These are phyloP conservation scores for Onchidella celtica DNA, from an alignment of 2,888 invertebrate genomes.

Conservation along the genomic window DNA sequence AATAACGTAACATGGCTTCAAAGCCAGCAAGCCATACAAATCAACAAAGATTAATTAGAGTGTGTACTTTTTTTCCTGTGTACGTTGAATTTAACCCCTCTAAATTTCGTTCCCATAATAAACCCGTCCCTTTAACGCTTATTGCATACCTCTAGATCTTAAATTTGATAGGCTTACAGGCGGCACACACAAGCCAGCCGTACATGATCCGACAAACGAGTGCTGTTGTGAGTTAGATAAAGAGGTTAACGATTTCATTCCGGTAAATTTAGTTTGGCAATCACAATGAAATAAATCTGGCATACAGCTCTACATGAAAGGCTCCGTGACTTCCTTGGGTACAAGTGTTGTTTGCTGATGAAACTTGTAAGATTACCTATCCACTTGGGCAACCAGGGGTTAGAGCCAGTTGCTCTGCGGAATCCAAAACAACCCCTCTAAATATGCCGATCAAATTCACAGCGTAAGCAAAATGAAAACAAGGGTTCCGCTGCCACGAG, in stretches of 20 bases:
- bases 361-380: background rate
- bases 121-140: too few relatives aligned
- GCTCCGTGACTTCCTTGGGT: background rate
- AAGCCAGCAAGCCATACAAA: too few relatives aligned
- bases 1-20: too few relatives aligned
- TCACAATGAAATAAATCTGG: background rate
- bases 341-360: background rate
- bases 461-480: slow-evolving; percentile 11
- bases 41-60: too few relatives aligned
- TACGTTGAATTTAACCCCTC: too few relatives aligned
- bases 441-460: slow-evolving; percentile 12
- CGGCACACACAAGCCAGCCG: too few relatives aligned
- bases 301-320: slow-evolving; percentile 10
- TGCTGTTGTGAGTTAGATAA: too few relatives aligned
- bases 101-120: too few relatives aligned
- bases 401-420: background rate
- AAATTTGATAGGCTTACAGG: too few relatives aligned
- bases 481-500: background rate
- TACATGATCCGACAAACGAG: too few relatives aligned
- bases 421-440: background rate
- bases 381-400: background rate
- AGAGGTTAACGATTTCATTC: background rate
- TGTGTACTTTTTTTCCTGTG: too few relatives aligned
- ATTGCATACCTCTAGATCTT: too few relatives aligned
- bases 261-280: slow-evolving; percentile 14